Base-by-base conservation (phyloP, 2,888 invertebrate genomes). In the Heliconius sara region DNA sequence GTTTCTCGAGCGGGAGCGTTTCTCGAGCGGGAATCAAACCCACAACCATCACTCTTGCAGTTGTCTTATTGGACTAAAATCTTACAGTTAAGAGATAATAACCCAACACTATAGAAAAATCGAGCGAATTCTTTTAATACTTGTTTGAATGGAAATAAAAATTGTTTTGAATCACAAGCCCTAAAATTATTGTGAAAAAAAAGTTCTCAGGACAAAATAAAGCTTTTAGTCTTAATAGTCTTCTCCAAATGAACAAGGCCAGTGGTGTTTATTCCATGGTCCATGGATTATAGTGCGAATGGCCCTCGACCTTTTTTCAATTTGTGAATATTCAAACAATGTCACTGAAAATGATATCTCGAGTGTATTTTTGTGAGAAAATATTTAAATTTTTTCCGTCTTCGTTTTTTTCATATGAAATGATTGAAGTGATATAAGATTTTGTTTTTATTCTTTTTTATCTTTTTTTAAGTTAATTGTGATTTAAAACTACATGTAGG, bases 261-360 rank as follows among this genome's bases (percentile, higher is more conserved):
- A 77, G 78, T 76, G 78, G 80, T 81, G 79, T 84, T 81, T 83
- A 85, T 85, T 84, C 80, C 76, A 77, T 77, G 68, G 60, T 22
- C 78, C 52, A 52, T 78, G 78, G 81, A 83, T 72, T 78, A 83
- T 79, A 77, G 78, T 79, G 76, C 81, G 79, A 83, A 81, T 80
- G 79, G 74, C 82, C 82, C 74, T 80, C 79, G 78, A 83, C 82
- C 84, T 82, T 84, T 84, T 83, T 80, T 79, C 78, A 79, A 84
- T 81, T 83, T 79, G 75, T 80, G 79, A 83, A 81, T 78, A 77
- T 66, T 66, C 78, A 81, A 83, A 79, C 79, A 80, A 80, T 78
- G 68, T 34, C 74, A 27, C 3, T 9, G 13, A 73, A 73, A 60
- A 73, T 60, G 13, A 39, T 60, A 16, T 25, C 5, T 19, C 47